Evolutionary conservation across 2,113 vertebrate species (phyloP).

Genomic region (Vimba vimba): DNA sequence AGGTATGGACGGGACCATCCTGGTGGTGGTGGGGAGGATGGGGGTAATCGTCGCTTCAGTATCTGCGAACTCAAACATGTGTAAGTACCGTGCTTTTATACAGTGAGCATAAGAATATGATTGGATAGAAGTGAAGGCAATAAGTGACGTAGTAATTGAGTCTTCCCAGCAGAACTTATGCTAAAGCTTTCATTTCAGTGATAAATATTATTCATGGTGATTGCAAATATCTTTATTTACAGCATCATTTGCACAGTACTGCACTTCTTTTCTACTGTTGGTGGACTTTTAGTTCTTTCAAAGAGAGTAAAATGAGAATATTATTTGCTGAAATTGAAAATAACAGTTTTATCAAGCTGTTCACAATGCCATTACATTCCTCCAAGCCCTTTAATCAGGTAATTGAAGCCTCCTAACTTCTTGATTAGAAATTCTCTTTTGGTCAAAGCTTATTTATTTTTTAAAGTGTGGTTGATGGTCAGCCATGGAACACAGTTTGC

Average conservation of each 20-base stretch:
- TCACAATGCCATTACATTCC: neutral
- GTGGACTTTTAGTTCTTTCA: neutral
- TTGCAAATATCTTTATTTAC: neutral
- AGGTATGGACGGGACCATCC: too few species aligned
- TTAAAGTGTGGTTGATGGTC: neutral
- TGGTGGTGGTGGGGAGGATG: too few species aligned
- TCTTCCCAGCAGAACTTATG: too few species aligned
- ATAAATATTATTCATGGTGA: too few species aligned
- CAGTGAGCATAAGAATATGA: too few species aligned
- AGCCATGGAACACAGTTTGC: neutral
- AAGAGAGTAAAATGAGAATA: neutral
- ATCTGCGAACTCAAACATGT: too few species aligned
- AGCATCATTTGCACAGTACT: neutral
- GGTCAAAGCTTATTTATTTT: neutral
- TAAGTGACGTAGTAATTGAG: too few species aligned
- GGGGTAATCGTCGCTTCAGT: too few species aligned
- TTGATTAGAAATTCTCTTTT: neutral
- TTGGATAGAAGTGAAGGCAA: too few species aligned
- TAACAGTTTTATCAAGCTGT: neutral
- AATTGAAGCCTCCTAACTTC: neutral
- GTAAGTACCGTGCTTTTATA: too few species aligned
- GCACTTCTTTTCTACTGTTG: neutral
- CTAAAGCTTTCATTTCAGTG: too few species aligned
- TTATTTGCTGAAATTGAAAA: slow-evolving; percentile 3
- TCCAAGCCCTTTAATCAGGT: neutral